Evolutionary conservation across 2,797 vertebrate species (phyloP).

Genomic region (Emydoidea blandingii): DNA sequence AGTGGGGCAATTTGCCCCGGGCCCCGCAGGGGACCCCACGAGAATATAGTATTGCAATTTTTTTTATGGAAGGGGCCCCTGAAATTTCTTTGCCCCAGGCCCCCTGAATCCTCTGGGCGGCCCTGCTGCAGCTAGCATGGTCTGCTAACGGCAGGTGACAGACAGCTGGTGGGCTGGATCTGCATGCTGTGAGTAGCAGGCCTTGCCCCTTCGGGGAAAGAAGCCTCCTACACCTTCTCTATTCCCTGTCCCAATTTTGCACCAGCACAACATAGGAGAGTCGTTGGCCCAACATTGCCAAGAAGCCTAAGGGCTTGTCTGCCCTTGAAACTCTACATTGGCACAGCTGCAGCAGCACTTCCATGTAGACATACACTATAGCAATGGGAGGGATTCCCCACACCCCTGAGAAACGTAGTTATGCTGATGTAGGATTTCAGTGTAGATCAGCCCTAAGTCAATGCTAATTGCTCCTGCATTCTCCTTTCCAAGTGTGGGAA

Average conservation of each 20-base stretch:
- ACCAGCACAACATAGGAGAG: not conserved
- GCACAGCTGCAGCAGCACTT: not conserved
- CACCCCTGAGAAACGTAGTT: not conserved
- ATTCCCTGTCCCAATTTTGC: not conserved
- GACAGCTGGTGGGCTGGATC: not conserved
- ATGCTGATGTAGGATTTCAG: not conserved
- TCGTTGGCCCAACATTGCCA: not conserved
- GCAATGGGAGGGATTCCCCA: not conserved
- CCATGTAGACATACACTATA: not conserved
- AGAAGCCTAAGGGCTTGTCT: not conserved
- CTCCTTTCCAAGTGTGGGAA: not conserved
- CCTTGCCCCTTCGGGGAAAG: not conserved
- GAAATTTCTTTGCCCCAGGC: too few relatives aligned
- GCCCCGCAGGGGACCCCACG: too few relatives aligned
- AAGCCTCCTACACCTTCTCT: rapidly evolving
- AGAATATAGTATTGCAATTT: too few relatives aligned
- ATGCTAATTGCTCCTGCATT: not conserved
- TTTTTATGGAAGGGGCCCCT: too few relatives aligned
- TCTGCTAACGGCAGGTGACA: not conserved
- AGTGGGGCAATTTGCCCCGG: too few relatives aligned
- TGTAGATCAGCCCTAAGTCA: not conserved
- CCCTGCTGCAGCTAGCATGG: not conserved
- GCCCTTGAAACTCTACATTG: not conserved
- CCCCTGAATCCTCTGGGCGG: too few relatives aligned
- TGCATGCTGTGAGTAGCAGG: rapidly evolving